A percentile compares a stretch with the other conserved stretches of the same genome.
These are phyloP conservation scores for Hydrozoanthus tunicans DNA, from an alignment of 64 coral and sea anemone species.

Conservation along the genomic window DNA sequence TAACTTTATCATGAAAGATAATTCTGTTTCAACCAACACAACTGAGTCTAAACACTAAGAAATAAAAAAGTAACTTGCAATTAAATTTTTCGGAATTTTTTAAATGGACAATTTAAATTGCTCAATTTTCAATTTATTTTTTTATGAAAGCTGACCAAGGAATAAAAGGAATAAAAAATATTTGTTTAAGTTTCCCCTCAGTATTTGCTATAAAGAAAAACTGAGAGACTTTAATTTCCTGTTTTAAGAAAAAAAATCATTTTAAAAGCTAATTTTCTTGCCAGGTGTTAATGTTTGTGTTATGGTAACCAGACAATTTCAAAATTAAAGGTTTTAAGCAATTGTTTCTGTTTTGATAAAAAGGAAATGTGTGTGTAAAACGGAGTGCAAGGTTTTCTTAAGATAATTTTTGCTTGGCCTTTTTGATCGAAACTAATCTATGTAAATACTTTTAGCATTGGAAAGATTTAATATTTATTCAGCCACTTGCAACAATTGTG, in stretches of 20 bases:
- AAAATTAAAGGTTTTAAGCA: too few species aligned
- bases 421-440: background rate
- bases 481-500: background rate
- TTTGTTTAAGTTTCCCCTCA: constrained; percentile 20
- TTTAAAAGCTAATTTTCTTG: too few species aligned
- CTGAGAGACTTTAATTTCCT: background rate
- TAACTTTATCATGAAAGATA: too few species aligned
- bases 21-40: too few species aligned
- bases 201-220: background rate
- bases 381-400: too few species aligned
- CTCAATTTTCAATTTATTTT: background rate
- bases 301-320: too few species aligned
- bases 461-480: background rate
- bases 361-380: too few species aligned
- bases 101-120: background rate
- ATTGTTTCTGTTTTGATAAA: too few species aligned
- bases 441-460: background rate
- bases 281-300: too few species aligned
- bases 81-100: background rate
- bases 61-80: too few species aligned
- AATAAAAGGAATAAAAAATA: background rate
- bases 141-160: background rate
- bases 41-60: too few species aligned
- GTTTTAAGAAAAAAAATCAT: background rate
- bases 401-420: background rate